Conservation (phyloP, 1,140 invertebrate genomes). For the Zaprionus lachaisei region DNA sequence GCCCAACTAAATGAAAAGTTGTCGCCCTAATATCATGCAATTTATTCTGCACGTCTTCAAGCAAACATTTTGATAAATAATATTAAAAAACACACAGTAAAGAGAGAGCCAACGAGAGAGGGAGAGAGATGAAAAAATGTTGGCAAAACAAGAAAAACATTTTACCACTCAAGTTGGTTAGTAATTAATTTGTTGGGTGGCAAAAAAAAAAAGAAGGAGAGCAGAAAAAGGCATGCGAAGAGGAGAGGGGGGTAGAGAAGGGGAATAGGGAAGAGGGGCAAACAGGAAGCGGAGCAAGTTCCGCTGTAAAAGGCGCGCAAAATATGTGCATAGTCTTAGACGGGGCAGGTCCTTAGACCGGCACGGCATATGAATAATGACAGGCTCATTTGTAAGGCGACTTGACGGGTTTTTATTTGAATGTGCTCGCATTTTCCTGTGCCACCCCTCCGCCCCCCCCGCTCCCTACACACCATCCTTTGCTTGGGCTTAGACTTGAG, state of each 20-base stretch:
- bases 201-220: constrained; percentile 26
- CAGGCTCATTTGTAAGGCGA: constrained; percentile 70
- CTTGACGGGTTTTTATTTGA: constrained; percentile 63
- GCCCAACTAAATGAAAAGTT: constrained; percentile 77
- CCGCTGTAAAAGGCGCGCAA: constrained; percentile 63
- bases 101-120: neutral
- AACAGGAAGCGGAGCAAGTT: constrained; percentile 29
- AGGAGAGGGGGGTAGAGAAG: neutral
- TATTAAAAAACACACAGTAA: constrained; percentile 51
- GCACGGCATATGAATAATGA: constrained; percentile 68
- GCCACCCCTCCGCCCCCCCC: neutral
- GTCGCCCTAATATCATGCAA: constrained; percentile 79
- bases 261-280: neutral
- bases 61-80: constrained; percentile 79
- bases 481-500: constrained; percentile 9
- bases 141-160: constrained; percentile 72
- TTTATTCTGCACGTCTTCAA: constrained; percentile 72
- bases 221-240: neutral
- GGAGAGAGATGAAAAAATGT: constrained; percentile 20
- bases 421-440: constrained; percentile 42
- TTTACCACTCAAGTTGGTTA: constrained; percentile 76
- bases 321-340: constrained; percentile 56
- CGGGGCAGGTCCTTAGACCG: constrained; percentile 18
- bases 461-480: neutral
- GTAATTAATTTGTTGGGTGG: constrained; percentile 75